Conservation (phyloP, 2,888 invertebrate species). For the Aphidius colemani region DNA sequence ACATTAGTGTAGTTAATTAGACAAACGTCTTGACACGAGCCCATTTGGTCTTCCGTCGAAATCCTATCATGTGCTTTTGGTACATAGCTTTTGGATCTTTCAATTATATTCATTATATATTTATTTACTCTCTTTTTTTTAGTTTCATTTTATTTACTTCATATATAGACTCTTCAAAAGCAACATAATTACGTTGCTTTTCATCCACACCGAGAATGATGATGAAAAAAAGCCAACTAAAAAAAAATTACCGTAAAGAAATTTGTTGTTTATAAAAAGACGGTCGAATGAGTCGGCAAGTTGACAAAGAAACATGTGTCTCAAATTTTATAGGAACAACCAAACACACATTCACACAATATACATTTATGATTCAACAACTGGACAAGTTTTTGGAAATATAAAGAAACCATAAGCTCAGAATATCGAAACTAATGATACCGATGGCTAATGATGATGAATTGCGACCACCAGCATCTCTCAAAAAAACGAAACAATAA, state of each 20-base stretch:
- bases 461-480: slow-evolving; percentile 15
- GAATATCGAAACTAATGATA: slow-evolving; percentile 28
- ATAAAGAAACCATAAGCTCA: slow-evolving; percentile 8
- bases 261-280: slow-evolving; percentile 15
- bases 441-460: slow-evolving; percentile 25
- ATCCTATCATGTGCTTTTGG: neutral
- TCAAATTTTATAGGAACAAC: slow-evolving; percentile 25
- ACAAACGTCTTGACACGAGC: slow-evolving; percentile 32
- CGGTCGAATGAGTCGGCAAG: slow-evolving; percentile 27
- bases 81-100: slow-evolving; percentile 5
- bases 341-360: slow-evolving; percentile 24
- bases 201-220: slow-evolving; percentile 23
- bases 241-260: neutral
- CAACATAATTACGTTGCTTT: slow-evolving; percentile 34
- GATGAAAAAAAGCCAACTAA: slow-evolving; percentile 4
- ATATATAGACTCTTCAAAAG: slow-evolving; percentile 9
- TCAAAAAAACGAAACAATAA: no score
- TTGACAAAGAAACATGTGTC: slow-evolving; percentile 35
- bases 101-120: slow-evolving; percentile 11
- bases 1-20: slow-evolving; percentile 40
- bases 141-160: slow-evolving; percentile 3
- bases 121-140: slow-evolving; percentile 14
- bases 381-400: slow-evolving; percentile 23
- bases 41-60: slow-evolving; percentile 7
- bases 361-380: slow-evolving; percentile 20